Evolutionary conservation across 2,113 vertebrate genomes (phyloP).

Genomic region (Sceloporus undulatus): DNA sequence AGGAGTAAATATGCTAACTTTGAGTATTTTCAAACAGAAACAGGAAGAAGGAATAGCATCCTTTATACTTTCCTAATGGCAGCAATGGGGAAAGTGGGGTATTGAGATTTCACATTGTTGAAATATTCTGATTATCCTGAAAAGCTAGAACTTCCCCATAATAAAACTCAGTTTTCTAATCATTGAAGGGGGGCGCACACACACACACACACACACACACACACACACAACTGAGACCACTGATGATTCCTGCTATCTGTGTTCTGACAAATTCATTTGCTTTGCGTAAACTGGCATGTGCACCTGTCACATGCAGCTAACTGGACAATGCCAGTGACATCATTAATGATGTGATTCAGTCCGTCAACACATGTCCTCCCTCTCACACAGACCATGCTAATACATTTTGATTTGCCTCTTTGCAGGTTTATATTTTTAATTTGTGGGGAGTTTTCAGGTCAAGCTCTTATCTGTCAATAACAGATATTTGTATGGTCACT

Average conservation of each 20-base stretch:
- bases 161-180: neutral
- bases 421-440: neutral
- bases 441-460: neutral
- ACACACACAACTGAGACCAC: neutral
- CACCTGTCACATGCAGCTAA: neutral
- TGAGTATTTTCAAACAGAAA: conserved; percentile 65
- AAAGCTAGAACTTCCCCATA: neutral
- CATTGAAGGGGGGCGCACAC: neutral
- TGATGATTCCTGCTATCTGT: neutral
- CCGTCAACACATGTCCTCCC: neutral
- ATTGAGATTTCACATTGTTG: conserved; percentile 27
- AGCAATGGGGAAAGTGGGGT: conserved; percentile 42
- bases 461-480: neutral
- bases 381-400: too few species aligned
- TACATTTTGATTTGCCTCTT: neutral
- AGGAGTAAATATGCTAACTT: conserved; percentile 60
- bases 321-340: neutral
- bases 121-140: neutral
- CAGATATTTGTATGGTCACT: neutral
- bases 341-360: neutral
- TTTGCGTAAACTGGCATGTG: neutral
- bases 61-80: conserved; percentile 72
- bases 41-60: conserved; percentile 52
- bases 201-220: too few species aligned
- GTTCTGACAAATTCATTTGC: neutral